Conservation (phyloP, 2,888 invertebrate genomes). For the Drosophila prolongata region DNA sequence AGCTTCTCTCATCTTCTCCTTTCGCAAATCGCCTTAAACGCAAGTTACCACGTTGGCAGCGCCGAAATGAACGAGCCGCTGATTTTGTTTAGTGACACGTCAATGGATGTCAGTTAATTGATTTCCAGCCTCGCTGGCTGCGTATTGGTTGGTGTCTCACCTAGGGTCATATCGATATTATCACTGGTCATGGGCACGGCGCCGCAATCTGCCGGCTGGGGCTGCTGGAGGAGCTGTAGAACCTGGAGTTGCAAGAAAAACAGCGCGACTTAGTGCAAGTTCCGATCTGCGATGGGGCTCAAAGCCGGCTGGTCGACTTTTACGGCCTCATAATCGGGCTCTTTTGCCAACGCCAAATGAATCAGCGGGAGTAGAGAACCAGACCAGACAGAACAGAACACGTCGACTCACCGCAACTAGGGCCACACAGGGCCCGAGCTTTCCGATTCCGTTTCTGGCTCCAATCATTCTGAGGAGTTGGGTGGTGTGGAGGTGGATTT, state of each 20-base stretch:
- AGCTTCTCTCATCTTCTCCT: neutral
- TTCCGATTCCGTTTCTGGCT: slow-evolving; percentile 51
- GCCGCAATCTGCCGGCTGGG: slow-evolving; percentile 88
- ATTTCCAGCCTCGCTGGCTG: slow-evolving; percentile 15
- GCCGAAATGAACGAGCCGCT: slow-evolving; percentile 14
- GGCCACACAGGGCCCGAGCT: slow-evolving; percentile 63
- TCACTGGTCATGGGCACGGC: slow-evolving; percentile 92
- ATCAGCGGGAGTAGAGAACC: neutral
- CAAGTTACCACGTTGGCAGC: slow-evolving; percentile 39
- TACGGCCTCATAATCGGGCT: too few relatives aligned
- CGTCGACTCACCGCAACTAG: slow-evolving; percentile 74
- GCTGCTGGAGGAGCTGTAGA: slow-evolving; percentile 87
- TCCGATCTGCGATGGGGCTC: neutral
- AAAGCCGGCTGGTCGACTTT: slow-evolving; percentile 1
- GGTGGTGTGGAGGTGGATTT: slow-evolving; percentile 40
- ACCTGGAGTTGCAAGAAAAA: slow-evolving; percentile 65
- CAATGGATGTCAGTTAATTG: slow-evolving; percentile 37
- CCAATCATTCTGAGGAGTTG: slow-evolving; percentile 48
- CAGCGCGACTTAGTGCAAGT: too few relatives aligned
- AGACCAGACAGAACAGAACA: slow-evolving; percentile 53
- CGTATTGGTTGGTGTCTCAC: slow-evolving; percentile 85
- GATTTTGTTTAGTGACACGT: slow-evolving; percentile 38
- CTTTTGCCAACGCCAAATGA: too few relatives aligned
- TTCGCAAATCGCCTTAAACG: neutral
- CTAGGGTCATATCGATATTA: slow-evolving; percentile 93